Base-by-base conservation (phyloP, 1,140 invertebrate species). In the Metopolophium dirhodum region DNA sequence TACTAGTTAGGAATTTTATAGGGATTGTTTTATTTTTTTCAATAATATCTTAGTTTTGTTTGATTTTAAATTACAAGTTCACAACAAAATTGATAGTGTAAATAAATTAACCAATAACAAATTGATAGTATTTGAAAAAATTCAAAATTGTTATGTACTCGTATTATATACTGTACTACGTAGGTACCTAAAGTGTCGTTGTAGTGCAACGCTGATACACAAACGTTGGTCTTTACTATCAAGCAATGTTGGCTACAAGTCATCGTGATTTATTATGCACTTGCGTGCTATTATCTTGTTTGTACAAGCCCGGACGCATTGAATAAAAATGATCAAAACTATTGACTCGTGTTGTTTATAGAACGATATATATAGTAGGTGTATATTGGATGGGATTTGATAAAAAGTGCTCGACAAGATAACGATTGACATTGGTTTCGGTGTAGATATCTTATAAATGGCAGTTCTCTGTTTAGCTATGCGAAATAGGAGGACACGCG, bases 351-450 rank as follows among this genome's bases (percentile, higher is more conserved):
- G 26, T 88, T 35, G 30, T 88, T 49, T 88, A 51, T 88, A 20
- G 45, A n/a, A 49, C 20, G 47, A n/a, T 88, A 41, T 4, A n/a
- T n/a, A 49, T 30, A 51, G 45, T 20, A 88, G 45, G 86, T 88
- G 18, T 26, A 88, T 49, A 88, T 87, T 51, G 30, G 30, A n/a
- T 8, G 22, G 23, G 1, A 57, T 57, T 9, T 35, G 35, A 57
- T 89, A 57, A 89, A 88, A 89, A 89, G 51, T 89, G 22, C n/a
- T 57, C 22, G 47, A 41, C 51, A 57, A 57, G 35, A 57, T 89
- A 89, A 89, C 49, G 49, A 26, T 57, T 14, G 8, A 89, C 22
- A 37, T 35, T 57, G 49, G 35, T 37, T 57, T 57, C n/a, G 22
- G 35, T 57, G 51, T 89, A 57, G 37, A 88, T 88, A 88, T 51